A percentile compares a stretch with the other conserved stretches of the same genome.
phyloP scores from a whole-genome alignment of 2,113 vertebrate species.

The Sula dactylatra region DNA sequence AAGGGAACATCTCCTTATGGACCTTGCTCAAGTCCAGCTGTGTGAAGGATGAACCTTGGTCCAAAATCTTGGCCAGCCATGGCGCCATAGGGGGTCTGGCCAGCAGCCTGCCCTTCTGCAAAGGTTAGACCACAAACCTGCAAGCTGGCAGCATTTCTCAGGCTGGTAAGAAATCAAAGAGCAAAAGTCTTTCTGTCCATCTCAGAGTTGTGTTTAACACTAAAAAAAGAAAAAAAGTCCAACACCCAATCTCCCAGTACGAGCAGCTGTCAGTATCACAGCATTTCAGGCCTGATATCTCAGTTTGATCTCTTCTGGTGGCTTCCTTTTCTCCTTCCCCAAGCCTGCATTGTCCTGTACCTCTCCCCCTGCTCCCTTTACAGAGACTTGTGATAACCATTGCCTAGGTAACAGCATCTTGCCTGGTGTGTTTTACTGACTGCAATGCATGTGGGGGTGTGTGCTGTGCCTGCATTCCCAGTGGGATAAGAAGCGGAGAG shows the following conservation, averaged over 20 bases:
- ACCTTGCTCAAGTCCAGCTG: neutral
- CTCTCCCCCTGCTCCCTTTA: neutral
- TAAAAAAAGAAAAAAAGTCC: neutral
- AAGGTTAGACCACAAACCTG: neutral
- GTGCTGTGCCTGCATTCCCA: constrained; percentile 57
- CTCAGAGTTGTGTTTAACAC: neutral
- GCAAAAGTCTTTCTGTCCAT: neutral
- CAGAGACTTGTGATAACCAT: constrained; percentile 33
- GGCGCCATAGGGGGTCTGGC: accelerated
- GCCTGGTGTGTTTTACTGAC: constrained; percentile 38
- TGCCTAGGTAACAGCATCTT: constrained; percentile 67
- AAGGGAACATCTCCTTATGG: neutral
- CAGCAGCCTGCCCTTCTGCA: neutral
- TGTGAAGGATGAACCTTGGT: neutral
- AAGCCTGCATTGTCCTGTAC: neutral
- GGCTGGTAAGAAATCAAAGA: neutral
- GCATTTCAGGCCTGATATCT: neutral
- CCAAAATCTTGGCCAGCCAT: neutral
- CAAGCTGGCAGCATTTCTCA: neutral
- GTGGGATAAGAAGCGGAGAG: constrained; percentile 45
- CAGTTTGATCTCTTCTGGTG: neutral
- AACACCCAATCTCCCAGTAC: neutral
- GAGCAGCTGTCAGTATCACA: neutral
- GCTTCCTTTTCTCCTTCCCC: neutral
- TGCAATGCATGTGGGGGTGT: constrained; percentile 38